phyloP scores from a whole-genome alignment of 2,888 invertebrate genomes.

The Drepanosiphum platanoidis region DNA sequence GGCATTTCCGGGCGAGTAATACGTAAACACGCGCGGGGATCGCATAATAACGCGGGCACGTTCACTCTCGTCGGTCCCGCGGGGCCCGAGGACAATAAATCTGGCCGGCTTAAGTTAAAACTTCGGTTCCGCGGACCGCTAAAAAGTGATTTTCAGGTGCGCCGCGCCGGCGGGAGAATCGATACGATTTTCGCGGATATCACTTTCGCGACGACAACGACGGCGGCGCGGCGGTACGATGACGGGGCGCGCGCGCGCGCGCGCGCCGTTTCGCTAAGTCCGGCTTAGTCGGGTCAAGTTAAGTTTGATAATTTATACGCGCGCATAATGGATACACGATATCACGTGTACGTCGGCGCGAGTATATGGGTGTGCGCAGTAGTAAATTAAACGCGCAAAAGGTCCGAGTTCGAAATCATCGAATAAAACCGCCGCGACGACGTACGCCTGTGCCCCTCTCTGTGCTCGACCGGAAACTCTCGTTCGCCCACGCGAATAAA shows the following conservation, averaged over 20 bases:
- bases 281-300: constrained; percentile 44
- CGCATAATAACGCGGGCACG: neutral
- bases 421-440: neutral
- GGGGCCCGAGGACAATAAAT: constrained; percentile 22
- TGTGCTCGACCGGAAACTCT: constrained; percentile 22
- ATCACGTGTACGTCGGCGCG: too few relatives aligned
- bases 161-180: neutral
- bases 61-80: neutral
- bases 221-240: neutral
- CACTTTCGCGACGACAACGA: too few relatives aligned
- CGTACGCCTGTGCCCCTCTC: too few relatives aligned
- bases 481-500: neutral
- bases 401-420: constrained; percentile 13
- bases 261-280: constrained; percentile 32
- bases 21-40: neutral
- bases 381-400: constrained; percentile 11
- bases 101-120: constrained; percentile 39
- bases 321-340: neutral
- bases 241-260: neutral
- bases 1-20: too few relatives aligned
- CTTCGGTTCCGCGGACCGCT: constrained; percentile 6
- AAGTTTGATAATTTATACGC: constrained; percentile 33
- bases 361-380: neutral
- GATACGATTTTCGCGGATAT: constrained; percentile 26
- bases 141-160: constrained; percentile 17